Percentiles rank a stretch among this genome's conserved stretches.
These are phyloP conservation scores for Platycheirus albimanus DNA, from an alignment of 2,888 invertebrate genomes.

Conservation along the genomic window DNA sequence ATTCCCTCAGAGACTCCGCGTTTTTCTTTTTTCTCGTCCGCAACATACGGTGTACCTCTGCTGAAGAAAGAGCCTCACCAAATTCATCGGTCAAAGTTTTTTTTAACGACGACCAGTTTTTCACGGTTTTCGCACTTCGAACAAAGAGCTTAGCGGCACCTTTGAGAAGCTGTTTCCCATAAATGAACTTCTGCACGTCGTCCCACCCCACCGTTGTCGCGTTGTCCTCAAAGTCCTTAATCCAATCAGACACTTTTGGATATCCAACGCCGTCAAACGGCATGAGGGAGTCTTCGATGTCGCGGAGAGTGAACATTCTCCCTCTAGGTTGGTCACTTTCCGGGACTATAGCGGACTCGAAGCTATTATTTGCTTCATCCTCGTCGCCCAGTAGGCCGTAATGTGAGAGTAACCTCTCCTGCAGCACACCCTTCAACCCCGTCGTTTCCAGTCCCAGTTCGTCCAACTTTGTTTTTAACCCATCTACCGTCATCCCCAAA, in stretches of 20 bases:
- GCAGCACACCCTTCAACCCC: background rate
- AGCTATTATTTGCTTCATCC: background rate
- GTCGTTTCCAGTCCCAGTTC: background rate
- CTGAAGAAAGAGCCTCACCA: slow-evolving; percentile 39
- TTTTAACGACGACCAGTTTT: slow-evolving; percentile 44
- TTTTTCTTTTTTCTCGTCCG: slow-evolving; percentile 32
- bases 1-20: slow-evolving; percentile 41
- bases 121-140: slow-evolving; percentile 27
- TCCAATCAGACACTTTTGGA: slow-evolving; percentile 11
- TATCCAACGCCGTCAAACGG: slow-evolving; percentile 17
- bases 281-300: slow-evolving; percentile 35
- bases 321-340: background rate
- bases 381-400: background rate
- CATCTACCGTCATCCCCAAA: background rate
- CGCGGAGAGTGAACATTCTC: slow-evolving; percentile 23
- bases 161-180: slow-evolving; percentile 46
- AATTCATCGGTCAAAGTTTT: slow-evolving; percentile 40
- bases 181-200: slow-evolving; percentile 52
- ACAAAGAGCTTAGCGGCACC: slow-evolving; percentile 40
- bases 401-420: slow-evolving; percentile 4
- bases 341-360: background rate
- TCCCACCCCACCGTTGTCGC: slow-evolving; percentile 27
- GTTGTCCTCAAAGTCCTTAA: slow-evolving; percentile 27
- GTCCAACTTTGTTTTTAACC: background rate
- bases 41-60: slow-evolving; percentile 29